phyloP scores from a whole-genome alignment of 2,113 vertebrate genomes.

The Laterallus jamaicensis region DNA sequence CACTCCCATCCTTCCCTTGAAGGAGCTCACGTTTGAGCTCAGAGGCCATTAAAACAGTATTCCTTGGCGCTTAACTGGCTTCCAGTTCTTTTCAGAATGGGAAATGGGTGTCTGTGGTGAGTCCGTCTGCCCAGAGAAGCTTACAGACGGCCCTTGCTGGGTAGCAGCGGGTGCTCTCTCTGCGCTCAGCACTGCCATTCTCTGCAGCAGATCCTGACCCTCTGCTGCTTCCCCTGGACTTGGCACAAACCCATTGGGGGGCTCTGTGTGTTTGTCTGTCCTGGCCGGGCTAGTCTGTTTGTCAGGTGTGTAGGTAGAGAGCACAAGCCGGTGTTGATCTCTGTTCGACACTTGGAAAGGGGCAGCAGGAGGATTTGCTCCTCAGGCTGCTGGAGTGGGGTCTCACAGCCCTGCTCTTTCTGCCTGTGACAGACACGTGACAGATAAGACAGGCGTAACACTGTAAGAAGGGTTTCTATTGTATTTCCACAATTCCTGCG shows the following conservation, averaged over 20 bases:
- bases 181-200: no score
- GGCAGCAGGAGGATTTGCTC: not conserved
- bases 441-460: accelerated
- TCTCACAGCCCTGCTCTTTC: not conserved
- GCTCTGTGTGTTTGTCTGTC: not conserved
- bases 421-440: not conserved
- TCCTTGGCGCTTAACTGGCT: not conserved
- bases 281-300: not conserved
- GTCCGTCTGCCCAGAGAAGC: not conserved
- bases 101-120: not conserved
- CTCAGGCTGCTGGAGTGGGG: not conserved
- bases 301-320: not conserved
- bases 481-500: not conserved
- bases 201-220: not conserved
- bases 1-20: not conserved
- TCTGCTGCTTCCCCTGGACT: not conserved
- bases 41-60: not conserved
- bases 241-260: accelerated
- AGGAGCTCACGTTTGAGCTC: not conserved
- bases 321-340: no score
- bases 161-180: accelerated
- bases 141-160: not conserved
- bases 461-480: not conserved
- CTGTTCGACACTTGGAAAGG: not conserved
- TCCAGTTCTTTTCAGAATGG: not conserved